Percentiles rank a stretch among this genome's conserved stretches.
Evolutionary conservation across 2,888 invertebrate species (phyloP).

Genomic region (Megalurothrips usitatus): DNA sequence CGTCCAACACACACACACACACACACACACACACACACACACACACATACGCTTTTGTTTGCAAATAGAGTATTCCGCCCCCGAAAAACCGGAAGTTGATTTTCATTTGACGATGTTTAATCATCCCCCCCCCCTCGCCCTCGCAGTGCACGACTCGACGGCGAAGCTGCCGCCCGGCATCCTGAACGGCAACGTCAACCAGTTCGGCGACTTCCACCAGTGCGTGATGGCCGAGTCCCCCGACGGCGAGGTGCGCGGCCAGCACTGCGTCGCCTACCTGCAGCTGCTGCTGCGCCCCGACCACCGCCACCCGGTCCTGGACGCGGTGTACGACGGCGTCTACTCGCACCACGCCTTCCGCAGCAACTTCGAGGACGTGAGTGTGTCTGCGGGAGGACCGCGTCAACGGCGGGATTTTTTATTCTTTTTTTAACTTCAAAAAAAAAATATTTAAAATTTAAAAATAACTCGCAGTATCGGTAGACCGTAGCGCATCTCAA

Average conservation of each 20-base stretch:
- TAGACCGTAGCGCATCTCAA: no score
- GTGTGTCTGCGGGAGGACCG: slow-evolving; percentile 42
- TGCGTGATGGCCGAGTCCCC: slow-evolving; percentile 49
- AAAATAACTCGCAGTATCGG: no score
- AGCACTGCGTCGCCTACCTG: slow-evolving; percentile 62
- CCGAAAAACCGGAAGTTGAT: no score
- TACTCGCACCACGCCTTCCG: slow-evolving; percentile 61
- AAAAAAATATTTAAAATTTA: no score
- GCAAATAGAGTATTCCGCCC: no score
- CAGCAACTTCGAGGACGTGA: slow-evolving; percentile 63
- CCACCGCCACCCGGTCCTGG: slow-evolving; percentile 47
- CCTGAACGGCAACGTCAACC: slow-evolving; percentile 63
- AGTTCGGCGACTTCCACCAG: slow-evolving; percentile 66
- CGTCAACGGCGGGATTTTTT: no score
- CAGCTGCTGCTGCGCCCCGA: slow-evolving; percentile 51
- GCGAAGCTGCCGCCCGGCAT: slow-evolving; percentile 65
- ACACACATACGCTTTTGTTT: no score
- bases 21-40: no score
- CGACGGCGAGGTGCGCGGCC: slow-evolving; percentile 52
- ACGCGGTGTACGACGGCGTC: slow-evolving; percentile 51
- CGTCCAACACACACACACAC: no score
- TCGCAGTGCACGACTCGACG: slow-evolving; percentile 65
- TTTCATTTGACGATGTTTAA: no score
- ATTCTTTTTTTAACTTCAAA: no score
- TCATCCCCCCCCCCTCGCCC: not conserved